Base-by-base conservation (phyloP, 2,888 invertebrate species). In the Rambutsinella grinnellia region DNA sequence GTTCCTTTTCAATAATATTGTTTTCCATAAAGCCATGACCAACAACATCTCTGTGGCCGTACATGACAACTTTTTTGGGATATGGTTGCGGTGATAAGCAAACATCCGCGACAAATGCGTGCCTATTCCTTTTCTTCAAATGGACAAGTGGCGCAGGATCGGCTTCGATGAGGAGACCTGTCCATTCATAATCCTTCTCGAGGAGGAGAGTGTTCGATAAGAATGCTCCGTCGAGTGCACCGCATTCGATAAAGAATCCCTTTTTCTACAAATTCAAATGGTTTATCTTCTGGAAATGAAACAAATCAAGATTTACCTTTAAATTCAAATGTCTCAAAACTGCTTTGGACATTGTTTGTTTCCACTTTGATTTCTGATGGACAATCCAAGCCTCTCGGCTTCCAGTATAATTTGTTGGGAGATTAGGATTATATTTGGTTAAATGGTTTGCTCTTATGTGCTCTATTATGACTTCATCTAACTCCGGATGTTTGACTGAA, bases 241-340 rank as follows among this genome's bases (percentile, higher is more conserved):
- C 70, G 49, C 51, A 54, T 56, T 78, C 78, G n/a, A 78, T 68
- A 46, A 75, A 78, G 36, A 78, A 70, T 17, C 75, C 70, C n/a
- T n/a, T n/a, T n/a, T n/a, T n/a, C 3, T 46, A 46, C 61, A 44
- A n/a, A n/a, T n/a, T n/a, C n/a, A n/a, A n/a, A n/a, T n/a, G n/a
- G n/a, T n/a, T n/a, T n/a, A n/a, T n/a, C n/a, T n/a, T n/a, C n/a
- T n/a, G n/a, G n/a, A n/a, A n/a, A n/a, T n/a, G n/a, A n/a, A n/a
- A n/a, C n/a, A n/a, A n/a, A n/a, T n/a, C n/a, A n/a, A n/a, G n/a
- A n/a, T n/a, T n/a, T n/a, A n/a, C n/a, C n/a, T n/a, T n/a, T n/a
- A n/a, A n/a, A n/a, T n/a, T n/a, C n/a, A n/a, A n/a, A n/a, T n/a
- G n/a, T n/a, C n/a, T n/a, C n/a, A n/a, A n/a, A n/a, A n/a, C n/a